A percentile compares a stretch with the other conserved stretches of the same genome.
Evolutionary conservation across 2,888 invertebrate species (phyloP).

Genomic region (Xestia rhomboidea): DNA sequence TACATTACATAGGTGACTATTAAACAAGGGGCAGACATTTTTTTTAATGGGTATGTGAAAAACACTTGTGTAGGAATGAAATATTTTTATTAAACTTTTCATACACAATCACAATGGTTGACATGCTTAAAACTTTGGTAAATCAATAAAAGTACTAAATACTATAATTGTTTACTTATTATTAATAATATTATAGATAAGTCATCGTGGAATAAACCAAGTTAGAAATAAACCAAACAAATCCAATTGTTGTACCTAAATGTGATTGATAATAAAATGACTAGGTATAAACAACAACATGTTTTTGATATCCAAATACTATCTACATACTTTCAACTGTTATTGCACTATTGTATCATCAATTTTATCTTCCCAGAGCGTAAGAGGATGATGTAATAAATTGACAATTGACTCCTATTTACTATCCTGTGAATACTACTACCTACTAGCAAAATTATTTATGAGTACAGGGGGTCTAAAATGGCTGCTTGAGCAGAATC

Average conservation of each 20-base stretch:
- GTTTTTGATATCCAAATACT: constrained; percentile 33
- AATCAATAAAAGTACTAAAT: neutral
- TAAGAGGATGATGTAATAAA: constrained; percentile 43
- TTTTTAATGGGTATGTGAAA: neutral
- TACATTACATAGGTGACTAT: constrained; percentile 39
- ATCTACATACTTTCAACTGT: constrained; percentile 23
- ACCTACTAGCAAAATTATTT: constrained; percentile 9
- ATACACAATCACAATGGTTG: neutral
- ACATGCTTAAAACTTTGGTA: neutral
- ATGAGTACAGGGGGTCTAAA: too few relatives aligned
- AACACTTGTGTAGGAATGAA: neutral
- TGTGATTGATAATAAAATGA: constrained; percentile 8
- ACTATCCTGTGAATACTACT: constrained; percentile 27
- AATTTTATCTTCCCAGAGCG: constrained; percentile 33
- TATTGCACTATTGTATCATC: constrained; percentile 32
- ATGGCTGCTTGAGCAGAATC: too few relatives aligned
- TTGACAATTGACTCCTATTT: constrained; percentile 28
- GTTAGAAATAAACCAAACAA: neutral
- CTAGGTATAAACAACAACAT: constrained; percentile 53
- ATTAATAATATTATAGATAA: neutral
- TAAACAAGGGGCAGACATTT: constrained; percentile 1
- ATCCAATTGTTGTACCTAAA: constrained; percentile 12
- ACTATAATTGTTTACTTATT: neutral
- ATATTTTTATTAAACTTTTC: neutral
- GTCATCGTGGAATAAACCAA: neutral